A percentile compares a stretch with the other conserved stretches of the same genome.
Conservation (phyloP, 37 sponge, comb jelly and placozoan genomes). For the Spongilla lacustris region DNA sequence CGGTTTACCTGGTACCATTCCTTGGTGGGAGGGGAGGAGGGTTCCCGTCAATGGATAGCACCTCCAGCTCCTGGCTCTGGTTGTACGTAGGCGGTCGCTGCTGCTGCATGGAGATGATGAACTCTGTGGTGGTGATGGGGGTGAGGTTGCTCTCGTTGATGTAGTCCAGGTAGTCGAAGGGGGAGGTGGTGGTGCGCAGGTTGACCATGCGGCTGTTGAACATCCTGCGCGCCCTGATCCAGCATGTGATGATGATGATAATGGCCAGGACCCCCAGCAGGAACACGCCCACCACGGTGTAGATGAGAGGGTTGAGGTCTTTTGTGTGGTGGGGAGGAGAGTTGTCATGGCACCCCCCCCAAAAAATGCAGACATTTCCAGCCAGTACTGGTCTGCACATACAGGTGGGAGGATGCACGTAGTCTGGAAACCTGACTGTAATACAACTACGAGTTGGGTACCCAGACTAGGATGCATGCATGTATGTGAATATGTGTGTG, state of each 20-base stretch:
- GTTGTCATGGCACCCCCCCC: background rate
- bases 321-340: background rate
- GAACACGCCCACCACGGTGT: conserved; percentile 68
- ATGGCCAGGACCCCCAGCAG: conserved; percentile 69
- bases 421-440: too few species aligned
- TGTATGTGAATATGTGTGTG: background rate
- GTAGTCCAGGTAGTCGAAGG: conserved; percentile 75
- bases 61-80: conserved; percentile 72
- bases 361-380: background rate
- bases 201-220: conserved; percentile 28
- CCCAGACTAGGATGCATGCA: too few species aligned
- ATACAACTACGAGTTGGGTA: too few species aligned
- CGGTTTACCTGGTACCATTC: background rate
- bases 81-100: conserved; percentile 75
- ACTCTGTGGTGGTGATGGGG: conserved; percentile 71
- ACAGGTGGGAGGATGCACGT: too few species aligned
- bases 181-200: conserved; percentile 22
- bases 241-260: conserved; percentile 76
- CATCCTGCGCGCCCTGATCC: conserved; percentile 66
- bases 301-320: conserved; percentile 86
- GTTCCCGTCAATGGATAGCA: background rate
- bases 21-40: conserved; percentile 51
- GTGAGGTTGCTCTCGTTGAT: conserved; percentile 76
- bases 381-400: too few species aligned
- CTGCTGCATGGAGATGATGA: conserved; percentile 66